Conservation (phyloP, 1,140 invertebrate species). For the Bicyclus anynana region DNA sequence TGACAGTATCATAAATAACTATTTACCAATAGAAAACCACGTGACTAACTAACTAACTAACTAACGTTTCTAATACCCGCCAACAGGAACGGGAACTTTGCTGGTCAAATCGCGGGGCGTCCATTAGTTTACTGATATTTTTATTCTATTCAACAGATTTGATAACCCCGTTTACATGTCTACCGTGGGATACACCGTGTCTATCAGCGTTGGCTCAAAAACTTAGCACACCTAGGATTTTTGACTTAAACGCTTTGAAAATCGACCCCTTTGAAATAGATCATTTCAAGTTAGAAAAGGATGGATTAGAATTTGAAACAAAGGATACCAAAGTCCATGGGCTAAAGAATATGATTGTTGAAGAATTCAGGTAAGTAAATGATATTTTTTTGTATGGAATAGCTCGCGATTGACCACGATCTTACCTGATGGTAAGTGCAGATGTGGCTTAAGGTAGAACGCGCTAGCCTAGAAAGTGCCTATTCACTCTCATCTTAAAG, state of each 20-base stretch:
- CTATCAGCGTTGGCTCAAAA: not conserved
- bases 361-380: not conserved
- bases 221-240: not conserved
- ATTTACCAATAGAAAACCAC: too few species aligned
- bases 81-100: too few species aligned
- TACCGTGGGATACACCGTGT: not conserved
- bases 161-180: not conserved
- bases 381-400: not conserved
- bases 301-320: not conserved
- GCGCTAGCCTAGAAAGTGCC: too few species aligned
- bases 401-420: too few species aligned
- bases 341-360: not conserved
- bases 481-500: too few species aligned
- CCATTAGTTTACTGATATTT: too few species aligned
- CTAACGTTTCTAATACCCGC: too few species aligned
- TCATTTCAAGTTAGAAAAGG: not conserved
- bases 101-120: too few species aligned
- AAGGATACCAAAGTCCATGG: not conserved
- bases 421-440: too few species aligned
- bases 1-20: too few species aligned
- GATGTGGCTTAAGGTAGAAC: too few species aligned
- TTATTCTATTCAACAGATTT: not conserved
- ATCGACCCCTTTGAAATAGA: not conserved
- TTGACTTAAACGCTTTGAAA: not conserved
- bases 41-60: too few species aligned